A percentile compares a stretch with the other conserved stretches of the same genome.
These are phyloP conservation scores for Pholis gunnellus DNA, from an alignment of 2,113 vertebrate species.

Conservation along the genomic window DNA sequence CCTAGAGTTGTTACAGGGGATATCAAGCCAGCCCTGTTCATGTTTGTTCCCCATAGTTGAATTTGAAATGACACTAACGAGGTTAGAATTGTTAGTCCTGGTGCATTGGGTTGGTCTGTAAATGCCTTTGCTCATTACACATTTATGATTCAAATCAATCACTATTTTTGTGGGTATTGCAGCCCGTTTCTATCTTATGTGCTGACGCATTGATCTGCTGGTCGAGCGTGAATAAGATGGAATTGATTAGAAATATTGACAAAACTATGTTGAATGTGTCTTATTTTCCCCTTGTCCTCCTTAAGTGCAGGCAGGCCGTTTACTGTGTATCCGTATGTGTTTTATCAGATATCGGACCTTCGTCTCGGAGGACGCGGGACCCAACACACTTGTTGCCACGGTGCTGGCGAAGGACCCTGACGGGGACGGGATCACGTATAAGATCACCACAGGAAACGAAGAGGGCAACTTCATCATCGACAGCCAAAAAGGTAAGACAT, in stretches of 20 bases:
- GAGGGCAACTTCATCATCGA: slow-evolving; percentile 92
- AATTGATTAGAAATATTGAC: slow-evolving; percentile 5
- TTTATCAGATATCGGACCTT: slow-evolving; percentile 89
- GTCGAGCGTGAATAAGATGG: background rate
- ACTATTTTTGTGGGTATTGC: background rate
- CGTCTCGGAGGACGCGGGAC: slow-evolving; percentile 92
- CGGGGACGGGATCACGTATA: slow-evolving; percentile 89
- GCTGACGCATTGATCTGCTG: background rate
- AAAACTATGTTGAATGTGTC: background rate
- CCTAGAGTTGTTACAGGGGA: background rate
- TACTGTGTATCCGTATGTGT: slow-evolving; percentile 38
- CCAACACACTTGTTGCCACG: slow-evolving; percentile 89
- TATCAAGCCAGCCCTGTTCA: background rate
- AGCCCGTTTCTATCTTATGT: background rate
- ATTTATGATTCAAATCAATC: background rate
- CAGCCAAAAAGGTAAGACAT: slow-evolving; percentile 87
- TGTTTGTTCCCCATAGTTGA: background rate
- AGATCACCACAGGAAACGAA: slow-evolving; percentile 87
- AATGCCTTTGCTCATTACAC: background rate
- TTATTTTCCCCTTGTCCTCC: slow-evolving; percentile 10
- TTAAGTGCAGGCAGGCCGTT: background rate
- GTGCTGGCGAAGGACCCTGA: slow-evolving; percentile 91
- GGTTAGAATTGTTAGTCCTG: background rate
- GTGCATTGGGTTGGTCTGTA: background rate
- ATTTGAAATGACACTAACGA: background rate